Evolutionary conservation across 2,797 vertebrate genomes (phyloP).

Genomic region (Mus spretus): DNA sequence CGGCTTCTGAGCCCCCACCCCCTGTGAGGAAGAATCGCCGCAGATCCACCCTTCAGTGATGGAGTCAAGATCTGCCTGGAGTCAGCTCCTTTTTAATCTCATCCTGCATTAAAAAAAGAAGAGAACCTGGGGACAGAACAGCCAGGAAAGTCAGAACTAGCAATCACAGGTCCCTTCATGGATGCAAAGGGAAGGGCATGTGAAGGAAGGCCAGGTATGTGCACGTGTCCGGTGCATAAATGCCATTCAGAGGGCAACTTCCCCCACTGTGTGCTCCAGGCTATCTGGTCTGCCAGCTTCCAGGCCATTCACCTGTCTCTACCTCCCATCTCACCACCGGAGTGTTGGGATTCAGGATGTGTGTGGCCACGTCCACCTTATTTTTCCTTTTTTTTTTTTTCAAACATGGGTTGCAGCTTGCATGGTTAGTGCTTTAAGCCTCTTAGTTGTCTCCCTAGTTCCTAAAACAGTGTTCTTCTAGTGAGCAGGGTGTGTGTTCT

Average conservation of each 20-base stretch:
- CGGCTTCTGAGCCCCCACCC: neutral
- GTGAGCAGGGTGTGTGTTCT: neutral
- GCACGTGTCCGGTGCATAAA: accelerated
- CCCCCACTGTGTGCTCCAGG: neutral
- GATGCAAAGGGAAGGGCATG: neutral
- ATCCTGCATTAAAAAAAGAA: neutral
- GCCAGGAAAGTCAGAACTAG: neutral
- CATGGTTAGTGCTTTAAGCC: neutral
- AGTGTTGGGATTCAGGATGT: neutral
- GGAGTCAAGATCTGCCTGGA: neutral
- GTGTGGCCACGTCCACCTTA: no score
- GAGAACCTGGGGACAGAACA: neutral
- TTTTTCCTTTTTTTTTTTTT: neutral
- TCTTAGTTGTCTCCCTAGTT: neutral
- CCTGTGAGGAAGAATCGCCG: neutral
- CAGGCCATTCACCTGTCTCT: neutral
- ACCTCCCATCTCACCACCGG: neutral
- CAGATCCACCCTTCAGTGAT: neutral
- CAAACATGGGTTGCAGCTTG: neutral
- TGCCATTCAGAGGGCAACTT: neutral
- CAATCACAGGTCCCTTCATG: neutral
- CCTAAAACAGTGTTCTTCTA: neutral
- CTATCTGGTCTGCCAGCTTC: neutral
- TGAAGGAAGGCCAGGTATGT: neutral
- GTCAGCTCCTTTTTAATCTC: neutral